phyloP scores from a whole-genome alignment of 2,888 invertebrate genomes.

The Nemotelus nigrinus region DNA sequence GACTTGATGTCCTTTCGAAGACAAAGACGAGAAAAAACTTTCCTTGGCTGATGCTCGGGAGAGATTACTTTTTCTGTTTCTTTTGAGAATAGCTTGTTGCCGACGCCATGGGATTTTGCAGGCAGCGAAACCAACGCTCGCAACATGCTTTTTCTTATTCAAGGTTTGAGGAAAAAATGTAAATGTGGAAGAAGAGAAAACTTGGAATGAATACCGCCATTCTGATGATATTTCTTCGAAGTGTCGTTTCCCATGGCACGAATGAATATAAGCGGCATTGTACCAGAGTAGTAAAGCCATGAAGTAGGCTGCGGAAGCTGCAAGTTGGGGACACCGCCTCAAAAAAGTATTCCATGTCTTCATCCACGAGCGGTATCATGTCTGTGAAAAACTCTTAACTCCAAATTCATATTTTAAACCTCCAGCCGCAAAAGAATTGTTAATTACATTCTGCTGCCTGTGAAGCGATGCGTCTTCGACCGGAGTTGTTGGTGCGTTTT shows the following conservation, averaged over 20 bases:
- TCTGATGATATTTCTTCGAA: conserved; percentile 33
- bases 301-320: neutral
- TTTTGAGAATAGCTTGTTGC: too few relatives aligned
- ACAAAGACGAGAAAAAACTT: neutral
- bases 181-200: conserved; percentile 12
- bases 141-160: neutral
- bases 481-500: conserved; percentile 26
- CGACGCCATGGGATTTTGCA: too few relatives aligned
- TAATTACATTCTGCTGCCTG: conserved; percentile 35
- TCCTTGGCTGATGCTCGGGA: neutral
- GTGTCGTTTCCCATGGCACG: conserved; percentile 10
- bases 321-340: too few relatives aligned
- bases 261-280: too few relatives aligned
- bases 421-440: conserved; percentile 42
- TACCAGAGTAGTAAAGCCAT: neutral
- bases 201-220: conserved; percentile 21
- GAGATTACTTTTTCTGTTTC: neutral
- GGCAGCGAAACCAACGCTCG: neutral
- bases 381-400: too few relatives aligned
- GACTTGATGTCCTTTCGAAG: neutral
- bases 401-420: conserved; percentile 36
- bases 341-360: too few relatives aligned
- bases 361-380: too few relatives aligned
- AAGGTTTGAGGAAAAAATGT: neutral
- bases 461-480: conserved; percentile 4